Evolutionary conservation across 2,797 vertebrate species (phyloP).

Genomic region (Smutsia gigantea): DNA sequence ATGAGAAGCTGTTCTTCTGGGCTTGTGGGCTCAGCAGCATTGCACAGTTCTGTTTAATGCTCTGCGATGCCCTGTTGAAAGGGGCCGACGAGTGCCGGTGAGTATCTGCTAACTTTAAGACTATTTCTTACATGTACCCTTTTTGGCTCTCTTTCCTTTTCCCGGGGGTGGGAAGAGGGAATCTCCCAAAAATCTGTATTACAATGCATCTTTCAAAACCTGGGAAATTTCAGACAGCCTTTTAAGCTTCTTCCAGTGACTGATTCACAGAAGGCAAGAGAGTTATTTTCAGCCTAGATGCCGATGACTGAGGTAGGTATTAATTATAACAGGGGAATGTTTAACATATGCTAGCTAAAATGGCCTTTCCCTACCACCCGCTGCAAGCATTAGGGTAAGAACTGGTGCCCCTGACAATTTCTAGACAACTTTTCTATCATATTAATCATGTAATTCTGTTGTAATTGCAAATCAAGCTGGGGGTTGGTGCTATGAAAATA

Average conservation of each 20-base stretch:
- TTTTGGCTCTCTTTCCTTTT: conserved; percentile 75
- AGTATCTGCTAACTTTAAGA: conserved; percentile 79
- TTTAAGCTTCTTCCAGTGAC: conserved; percentile 79
- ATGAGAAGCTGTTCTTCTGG: conserved; percentile 86
- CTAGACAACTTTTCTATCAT: conserved; percentile 67
- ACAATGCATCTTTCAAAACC: conserved; percentile 77
- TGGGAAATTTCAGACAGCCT: conserved; percentile 72
- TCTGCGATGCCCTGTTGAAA: conserved; percentile 73
- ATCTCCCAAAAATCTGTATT: conserved; percentile 58
- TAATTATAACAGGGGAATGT: conserved; percentile 70
- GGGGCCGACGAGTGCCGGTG: conserved; percentile 86
- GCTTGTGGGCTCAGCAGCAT: conserved; percentile 79
- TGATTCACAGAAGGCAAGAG: conserved; percentile 79
- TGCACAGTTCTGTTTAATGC: conserved; percentile 74
- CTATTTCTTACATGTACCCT: conserved; percentile 58
- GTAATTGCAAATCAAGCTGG: conserved; percentile 52
- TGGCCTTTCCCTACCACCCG: conserved; percentile 32
- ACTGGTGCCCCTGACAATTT: conserved; percentile 2
- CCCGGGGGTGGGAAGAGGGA: neutral
- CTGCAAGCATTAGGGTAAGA: conserved; percentile 68
- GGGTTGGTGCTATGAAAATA: conserved; percentile 68
- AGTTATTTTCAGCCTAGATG: conserved; percentile 77
- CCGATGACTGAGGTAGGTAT: conserved; percentile 77
- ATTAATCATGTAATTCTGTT: conserved; percentile 69
- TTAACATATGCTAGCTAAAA: conserved; percentile 64